Percentiles rank a stretch among this genome's conserved stretches.
Evolutionary conservation across 2,113 vertebrate genomes (phyloP).

Genomic region (Ptyas mucosa): DNA sequence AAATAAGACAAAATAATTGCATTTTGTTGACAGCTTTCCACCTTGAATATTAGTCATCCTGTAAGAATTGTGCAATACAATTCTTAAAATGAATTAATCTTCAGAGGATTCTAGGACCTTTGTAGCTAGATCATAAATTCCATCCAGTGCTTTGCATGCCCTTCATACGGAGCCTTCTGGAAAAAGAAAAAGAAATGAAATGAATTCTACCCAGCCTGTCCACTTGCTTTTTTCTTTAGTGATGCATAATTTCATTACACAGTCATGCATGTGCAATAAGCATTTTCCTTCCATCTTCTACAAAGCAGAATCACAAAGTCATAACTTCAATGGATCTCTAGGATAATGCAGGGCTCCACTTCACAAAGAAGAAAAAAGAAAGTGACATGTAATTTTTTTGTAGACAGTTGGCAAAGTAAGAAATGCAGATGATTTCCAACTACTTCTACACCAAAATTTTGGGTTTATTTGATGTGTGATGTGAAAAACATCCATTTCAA

Average conservation of each 20-base stretch:
- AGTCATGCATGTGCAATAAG: not conserved
- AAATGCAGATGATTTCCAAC: not conserved
- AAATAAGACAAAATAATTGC: constrained; percentile 30
- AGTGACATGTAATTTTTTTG: not conserved
- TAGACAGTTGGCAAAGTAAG: not conserved
- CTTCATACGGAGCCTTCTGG: not conserved
- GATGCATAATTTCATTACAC: constrained; percentile 9
- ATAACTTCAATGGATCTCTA: not conserved
- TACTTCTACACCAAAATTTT: not conserved
- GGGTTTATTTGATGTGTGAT: not conserved
- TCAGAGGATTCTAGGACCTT: constrained; percentile 15
- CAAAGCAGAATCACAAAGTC: not conserved
- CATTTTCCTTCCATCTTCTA: not conserved
- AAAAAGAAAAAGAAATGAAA: not conserved
- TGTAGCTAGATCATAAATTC: not conserved
- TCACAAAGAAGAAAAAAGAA: not conserved
- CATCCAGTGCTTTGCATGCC: not conserved
- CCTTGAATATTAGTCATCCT: constrained; percentile 30
- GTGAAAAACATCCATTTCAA: not conserved
- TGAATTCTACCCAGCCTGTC: not conserved
- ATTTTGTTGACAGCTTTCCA: not conserved
- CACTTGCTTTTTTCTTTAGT: not conserved
- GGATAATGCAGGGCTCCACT: not conserved
- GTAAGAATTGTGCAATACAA: constrained; percentile 3
- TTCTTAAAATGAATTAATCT: constrained; percentile 33